Evolutionary conservation across 2,113 vertebrate species (phyloP).

Genomic region (Python bivittatus): DNA sequence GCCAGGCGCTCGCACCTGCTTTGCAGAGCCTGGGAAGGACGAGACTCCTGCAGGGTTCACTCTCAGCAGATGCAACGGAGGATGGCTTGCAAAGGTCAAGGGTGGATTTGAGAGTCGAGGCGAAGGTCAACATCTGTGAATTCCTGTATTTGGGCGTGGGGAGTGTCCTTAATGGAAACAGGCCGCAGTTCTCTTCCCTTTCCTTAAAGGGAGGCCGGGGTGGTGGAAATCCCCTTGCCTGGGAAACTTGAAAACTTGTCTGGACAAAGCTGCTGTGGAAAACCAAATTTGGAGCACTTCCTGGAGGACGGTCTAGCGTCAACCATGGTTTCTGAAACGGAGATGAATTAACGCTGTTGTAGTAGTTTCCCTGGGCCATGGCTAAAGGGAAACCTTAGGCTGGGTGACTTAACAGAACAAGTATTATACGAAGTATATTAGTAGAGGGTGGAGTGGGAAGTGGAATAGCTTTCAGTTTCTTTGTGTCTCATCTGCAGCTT

Average conservation of each 20-base stretch:
- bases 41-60: background rate
- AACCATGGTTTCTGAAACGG: background rate
- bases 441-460: background rate
- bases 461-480: background rate
- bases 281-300: background rate
- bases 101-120: conserved; percentile 5
- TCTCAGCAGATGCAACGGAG: background rate
- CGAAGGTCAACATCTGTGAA: background rate
- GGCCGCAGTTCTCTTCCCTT: background rate
- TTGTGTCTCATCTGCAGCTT: conserved; percentile 26
- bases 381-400: background rate
- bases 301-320: background rate
- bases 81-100: background rate
- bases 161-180: background rate
- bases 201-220: background rate
- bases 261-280: background rate
- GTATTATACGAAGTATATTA: background rate
- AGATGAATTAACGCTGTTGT: background rate
- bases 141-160: fast-evolving
- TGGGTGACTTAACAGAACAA: background rate
- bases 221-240: background rate
- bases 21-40: background rate
- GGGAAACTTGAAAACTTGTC: conserved; percentile 14
- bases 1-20: background rate
- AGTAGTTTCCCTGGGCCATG: background rate